These are phyloP conservation scores for Lasioglossum malachurum DNA, from an alignment of 2,888 invertebrate genomes.

Conservation along the genomic window DNA sequence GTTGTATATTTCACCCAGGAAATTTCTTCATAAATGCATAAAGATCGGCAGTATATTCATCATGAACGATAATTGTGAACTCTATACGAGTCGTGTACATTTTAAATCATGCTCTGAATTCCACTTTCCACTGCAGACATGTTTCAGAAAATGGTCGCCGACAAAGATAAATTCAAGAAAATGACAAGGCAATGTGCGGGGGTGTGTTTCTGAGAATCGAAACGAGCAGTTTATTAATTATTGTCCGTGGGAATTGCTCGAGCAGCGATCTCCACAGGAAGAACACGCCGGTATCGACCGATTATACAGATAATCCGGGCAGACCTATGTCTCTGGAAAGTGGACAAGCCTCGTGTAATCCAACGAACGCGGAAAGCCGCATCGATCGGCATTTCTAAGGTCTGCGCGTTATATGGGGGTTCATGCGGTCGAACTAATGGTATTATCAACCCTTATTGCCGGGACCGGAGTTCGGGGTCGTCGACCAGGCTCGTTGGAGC, in stretches of 20 bases:
- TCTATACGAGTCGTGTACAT: too few relatives aligned
- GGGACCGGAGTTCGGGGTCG: conserved; percentile 63
- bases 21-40: too few relatives aligned
- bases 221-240: not conserved
- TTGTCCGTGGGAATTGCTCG: not conserved
- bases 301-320: conserved; percentile 34
- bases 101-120: not conserved
- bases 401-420: conserved; percentile 66
- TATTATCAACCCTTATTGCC: conserved; percentile 72
- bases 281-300: not conserved
- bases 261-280: not conserved
- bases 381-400: conserved; percentile 73
- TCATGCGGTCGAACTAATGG: conserved; percentile 64
- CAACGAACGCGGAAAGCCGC: conserved; percentile 55
- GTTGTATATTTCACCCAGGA: too few relatives aligned
- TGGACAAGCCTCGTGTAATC: conserved; percentile 59
- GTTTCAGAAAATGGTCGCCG: not conserved
- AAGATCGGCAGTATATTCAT: too few relatives aligned
- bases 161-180: not conserved
- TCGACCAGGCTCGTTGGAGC: conserved; percentile 58
- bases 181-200: not conserved
- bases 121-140: not conserved
- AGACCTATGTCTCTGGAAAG: conserved; percentile 43
- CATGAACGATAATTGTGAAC: too few relatives aligned
- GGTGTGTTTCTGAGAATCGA: not conserved